Base-by-base conservation (phyloP, 2,888 invertebrate genomes). In the Endotricha flammealis region DNA sequence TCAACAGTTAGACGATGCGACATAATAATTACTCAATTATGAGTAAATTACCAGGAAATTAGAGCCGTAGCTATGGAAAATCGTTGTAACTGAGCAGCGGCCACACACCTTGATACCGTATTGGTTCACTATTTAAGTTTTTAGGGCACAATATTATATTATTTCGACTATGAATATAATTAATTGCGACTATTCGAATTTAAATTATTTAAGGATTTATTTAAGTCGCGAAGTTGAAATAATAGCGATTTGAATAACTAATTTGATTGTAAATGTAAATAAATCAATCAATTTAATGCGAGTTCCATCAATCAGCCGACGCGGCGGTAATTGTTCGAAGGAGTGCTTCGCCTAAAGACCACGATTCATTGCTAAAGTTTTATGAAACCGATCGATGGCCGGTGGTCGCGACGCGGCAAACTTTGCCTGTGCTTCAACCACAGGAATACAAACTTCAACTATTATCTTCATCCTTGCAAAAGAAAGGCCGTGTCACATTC, bases 1-100 rank as follows among this genome's bases (percentile, higher is more conserved):
- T 22, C 12, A 12, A 16, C 10, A 29, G 17, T 29, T 9, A 10
- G 17, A 12, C 7, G 20, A 12, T n/a, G 8, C 12, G 35, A 34
- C 20, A 52, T 61, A 57, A 59, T 52, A 62, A 57, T 55, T 55
- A 53, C 53, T 47, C 53, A 44, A 35, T 55, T 45, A 52, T 51
- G 55, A 53, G 54, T 55, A 53, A 35, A 42, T 53, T 54, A 55
- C 57, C 56, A 47, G 39, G 46, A 43, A 57, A 58, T 61, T 55
- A 62, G 53, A 54, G 59, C 47, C 52, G 41, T 51, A 41, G 46
- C 49, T 53, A 56, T 53, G 57, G 45, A 49, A 56, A 53, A 45
- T 48, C 39, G 11, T 29, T 37, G 16, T 44, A 41, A 48, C 42
- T 46, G 50, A 44, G 28, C 38, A 28, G 27, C 37, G 31, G 13